Evolutionary conservation across 2,113 vertebrate species (phyloP).

Genomic region (Apeltes quadracus): DNA sequence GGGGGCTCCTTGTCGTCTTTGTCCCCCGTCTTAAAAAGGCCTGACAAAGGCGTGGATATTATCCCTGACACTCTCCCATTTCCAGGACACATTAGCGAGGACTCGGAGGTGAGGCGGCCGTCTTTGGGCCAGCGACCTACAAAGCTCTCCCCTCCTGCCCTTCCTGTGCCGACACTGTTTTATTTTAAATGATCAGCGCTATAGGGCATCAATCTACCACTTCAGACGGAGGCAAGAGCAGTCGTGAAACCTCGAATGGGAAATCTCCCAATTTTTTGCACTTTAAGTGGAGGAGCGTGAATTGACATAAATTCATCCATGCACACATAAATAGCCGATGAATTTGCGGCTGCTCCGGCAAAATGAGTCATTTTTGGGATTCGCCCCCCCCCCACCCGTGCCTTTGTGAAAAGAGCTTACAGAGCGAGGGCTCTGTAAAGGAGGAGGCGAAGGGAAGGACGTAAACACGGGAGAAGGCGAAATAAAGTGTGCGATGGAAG

Average conservation of each 20-base stretch:
- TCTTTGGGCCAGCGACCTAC: constrained; percentile 23
- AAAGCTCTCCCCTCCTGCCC: constrained; percentile 27
- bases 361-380: constrained; percentile 81
- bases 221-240: constrained; percentile 7
- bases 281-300: not conserved
- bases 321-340: constrained; percentile 31
- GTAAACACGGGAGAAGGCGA: constrained; percentile 63
- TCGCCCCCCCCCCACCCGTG: constrained; percentile 13
- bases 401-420: constrained; percentile 80
- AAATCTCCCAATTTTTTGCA: constrained; percentile 23
- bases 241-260: constrained; percentile 13
- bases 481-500: constrained; percentile 74
- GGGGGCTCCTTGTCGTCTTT: constrained; percentile 66
- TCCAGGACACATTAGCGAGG: constrained; percentile 72
- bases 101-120: constrained; percentile 39
- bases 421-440: constrained; percentile 65
- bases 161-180: constrained; percentile 39
- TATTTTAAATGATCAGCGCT: not conserved
- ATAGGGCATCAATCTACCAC: constrained; percentile 36
- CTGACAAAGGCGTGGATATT: constrained; percentile 76
- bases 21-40: constrained; percentile 72
- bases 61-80: constrained; percentile 76
- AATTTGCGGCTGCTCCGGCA: constrained; percentile 61
- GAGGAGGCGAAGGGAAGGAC: constrained; percentile 63
- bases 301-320: constrained; percentile 46